Conservation (phyloP, 1,140 invertebrate genomes). For the Panagrolaimus sp. region DNA sequence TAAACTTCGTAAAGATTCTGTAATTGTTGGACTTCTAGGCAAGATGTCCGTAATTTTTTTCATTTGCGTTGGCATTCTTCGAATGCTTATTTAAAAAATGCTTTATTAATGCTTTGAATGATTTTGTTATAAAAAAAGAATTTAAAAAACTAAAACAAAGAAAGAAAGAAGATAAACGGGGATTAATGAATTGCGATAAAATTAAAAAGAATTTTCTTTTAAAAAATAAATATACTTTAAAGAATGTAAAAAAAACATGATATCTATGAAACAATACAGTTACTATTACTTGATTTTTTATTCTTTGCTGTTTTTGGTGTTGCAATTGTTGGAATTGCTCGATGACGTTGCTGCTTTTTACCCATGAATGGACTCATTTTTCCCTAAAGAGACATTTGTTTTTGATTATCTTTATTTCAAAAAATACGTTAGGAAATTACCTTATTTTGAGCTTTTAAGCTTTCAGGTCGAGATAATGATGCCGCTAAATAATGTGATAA, state of each 20-base stretch:
- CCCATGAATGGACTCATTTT: conserved; percentile 4
- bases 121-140: too few relatives aligned
- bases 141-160: too few relatives aligned
- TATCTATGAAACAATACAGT: conserved; percentile 15
- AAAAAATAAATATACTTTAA: conserved; percentile 2
- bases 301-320: conserved; percentile 15
- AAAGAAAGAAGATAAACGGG: not conserved
- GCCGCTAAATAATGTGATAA: conserved; percentile 7
- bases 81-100: too few relatives aligned
- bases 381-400: not conserved
- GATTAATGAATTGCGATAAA: conserved; percentile 12
- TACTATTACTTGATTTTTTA: conserved; percentile 3
- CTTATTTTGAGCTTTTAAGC: not conserved
- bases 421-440: not conserved
- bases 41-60: too few relatives aligned
- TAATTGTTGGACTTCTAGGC: too few relatives aligned
- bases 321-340: conserved; percentile 9
- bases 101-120: too few relatives aligned
- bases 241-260: not conserved
- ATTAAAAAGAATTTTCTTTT: not conserved
- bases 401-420: not conserved
- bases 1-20: too few relatives aligned
- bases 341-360: conserved; percentile 1
- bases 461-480: conserved; percentile 1
- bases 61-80: too few relatives aligned